Evolutionary conservation across 2,113 vertebrate genomes (phyloP), one percentile per base, ranked within the genome.

Genomic region (Mesitornis unicolor): DNA sequence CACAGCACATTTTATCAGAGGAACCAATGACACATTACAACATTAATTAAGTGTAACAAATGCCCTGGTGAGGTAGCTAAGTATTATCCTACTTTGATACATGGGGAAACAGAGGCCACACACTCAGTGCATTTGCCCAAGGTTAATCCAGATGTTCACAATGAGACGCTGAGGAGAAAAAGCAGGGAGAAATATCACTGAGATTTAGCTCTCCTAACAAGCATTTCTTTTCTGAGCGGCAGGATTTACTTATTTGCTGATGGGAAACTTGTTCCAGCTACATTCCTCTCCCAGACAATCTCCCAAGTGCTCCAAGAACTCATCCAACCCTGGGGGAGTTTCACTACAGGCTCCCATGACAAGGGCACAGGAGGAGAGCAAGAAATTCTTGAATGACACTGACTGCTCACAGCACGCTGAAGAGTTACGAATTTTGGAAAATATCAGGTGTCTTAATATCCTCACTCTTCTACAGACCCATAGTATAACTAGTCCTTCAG

Each of bases 31-130:
- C 65, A 77, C n/a, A 79, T 82, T 90, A 94, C 83, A 95, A 93
- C 91, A 63, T 93, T 94, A 96, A 92, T 94, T 89, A 95, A 91
- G 84, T 38, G 68, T 87, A 93, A 94, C 73, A 86, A 88, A 89
- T 82, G 68, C 76, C 68, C 43, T 48, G 13, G 18, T 16, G 31
- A 93, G 54, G n/a, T 31, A 85, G 69, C 2, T 4, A 54, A 89
- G 70, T 45, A 92, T 92, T 73, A 95, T 50, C 63, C 88, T 70
- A 25, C 53, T 80, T 67, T 64, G 61, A 67, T 47, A 79, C 3
- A 48, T 1, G 2, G 82, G 80, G 83, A 95, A 92, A 95, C 35
- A 0, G 1, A 95, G 81, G 68, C 53, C 91, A 53, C 59, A 21
- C n/a, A 31, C 45, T 53, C 14, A 5, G 40, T 50, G 63, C 64